phyloP scores from a whole-genome alignment of 2,888 invertebrate genomes.

The Scaptomyza reducta region DNA sequence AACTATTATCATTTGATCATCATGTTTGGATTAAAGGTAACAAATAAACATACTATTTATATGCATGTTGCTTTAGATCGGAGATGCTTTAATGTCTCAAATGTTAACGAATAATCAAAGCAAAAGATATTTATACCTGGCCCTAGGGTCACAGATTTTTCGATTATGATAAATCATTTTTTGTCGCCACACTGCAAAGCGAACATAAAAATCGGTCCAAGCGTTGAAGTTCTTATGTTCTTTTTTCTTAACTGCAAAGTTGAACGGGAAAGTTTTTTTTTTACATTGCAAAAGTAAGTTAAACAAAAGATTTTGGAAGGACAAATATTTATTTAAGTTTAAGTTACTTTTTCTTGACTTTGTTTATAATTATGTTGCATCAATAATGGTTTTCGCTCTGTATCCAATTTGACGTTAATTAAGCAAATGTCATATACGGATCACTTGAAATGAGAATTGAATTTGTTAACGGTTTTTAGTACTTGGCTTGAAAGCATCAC shows the following conservation, averaged over 20 bases:
- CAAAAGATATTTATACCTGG: background rate
- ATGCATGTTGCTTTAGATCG: background rate
- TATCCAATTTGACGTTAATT: background rate
- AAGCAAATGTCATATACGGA: conserved; percentile 8
- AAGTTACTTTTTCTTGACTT: too few relatives aligned
- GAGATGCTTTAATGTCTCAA: background rate
- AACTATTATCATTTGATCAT: background rate
- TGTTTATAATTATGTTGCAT: too few relatives aligned
- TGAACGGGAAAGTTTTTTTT: background rate
- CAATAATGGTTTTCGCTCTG: background rate
- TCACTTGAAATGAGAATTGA: conserved; percentile 1
- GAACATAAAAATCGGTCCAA: background rate
- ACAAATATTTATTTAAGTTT: background rate
- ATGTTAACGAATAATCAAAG: background rate
- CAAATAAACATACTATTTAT: background rate
- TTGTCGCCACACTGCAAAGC: background rate
- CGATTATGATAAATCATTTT: background rate
- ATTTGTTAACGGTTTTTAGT: background rate
- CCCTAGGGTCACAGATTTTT: background rate
- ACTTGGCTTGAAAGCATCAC: conserved; percentile 24
- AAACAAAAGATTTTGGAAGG: background rate
- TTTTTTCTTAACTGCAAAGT: background rate
- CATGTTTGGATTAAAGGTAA: background rate
- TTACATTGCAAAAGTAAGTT: background rate
- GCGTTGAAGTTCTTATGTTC: background rate